phyloP scores from a whole-genome alignment of 2,113 vertebrate genomes.

The Crotalus horridus region DNA sequence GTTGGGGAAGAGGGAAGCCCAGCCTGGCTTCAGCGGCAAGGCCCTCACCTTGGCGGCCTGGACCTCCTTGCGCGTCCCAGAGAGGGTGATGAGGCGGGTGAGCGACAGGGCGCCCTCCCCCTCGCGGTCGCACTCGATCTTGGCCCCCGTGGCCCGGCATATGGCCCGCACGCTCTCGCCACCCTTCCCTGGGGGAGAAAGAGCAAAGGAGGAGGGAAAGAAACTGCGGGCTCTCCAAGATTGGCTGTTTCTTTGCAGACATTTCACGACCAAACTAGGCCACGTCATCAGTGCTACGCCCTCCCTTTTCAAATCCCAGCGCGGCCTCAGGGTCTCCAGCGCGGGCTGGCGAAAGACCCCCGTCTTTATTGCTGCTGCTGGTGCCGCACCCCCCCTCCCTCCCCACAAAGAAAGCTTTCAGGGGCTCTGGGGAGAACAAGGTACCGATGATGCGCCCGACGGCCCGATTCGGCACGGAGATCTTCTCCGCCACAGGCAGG shows the following conservation, averaged over 20 bases:
- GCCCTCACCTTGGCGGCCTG: conserved; percentile 76
- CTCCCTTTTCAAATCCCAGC: background rate
- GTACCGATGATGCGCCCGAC: conserved; percentile 88
- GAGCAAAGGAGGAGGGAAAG: background rate
- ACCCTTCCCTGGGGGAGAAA: conserved; percentile 74
- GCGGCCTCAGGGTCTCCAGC: background rate
- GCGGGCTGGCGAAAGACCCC: background rate
- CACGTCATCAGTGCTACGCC: background rate
- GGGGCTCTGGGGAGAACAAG: background rate
- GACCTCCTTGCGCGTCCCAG: conserved; percentile 78
- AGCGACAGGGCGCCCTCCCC: conserved; percentile 39
- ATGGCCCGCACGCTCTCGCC: conserved; percentile 83
- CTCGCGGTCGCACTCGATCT: conserved; percentile 72
- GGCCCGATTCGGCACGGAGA: conserved; percentile 78
- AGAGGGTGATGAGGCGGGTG: conserved; percentile 71
- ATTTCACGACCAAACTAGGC: background rate
- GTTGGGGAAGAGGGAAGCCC: background rate
- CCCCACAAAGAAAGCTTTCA: background rate
- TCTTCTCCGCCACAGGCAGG: conserved; percentile 66
- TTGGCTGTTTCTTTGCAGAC: too few species aligned
- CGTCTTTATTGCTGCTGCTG: too few species aligned
- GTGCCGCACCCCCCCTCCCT: too few species aligned
- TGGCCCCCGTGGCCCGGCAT: conserved; percentile 79
- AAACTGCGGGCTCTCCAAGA: too few species aligned
- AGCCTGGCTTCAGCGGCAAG: background rate